phyloP scores from a whole-genome alignment of 1,140 invertebrate species.

The Archegozetes longisetosus region DNA sequence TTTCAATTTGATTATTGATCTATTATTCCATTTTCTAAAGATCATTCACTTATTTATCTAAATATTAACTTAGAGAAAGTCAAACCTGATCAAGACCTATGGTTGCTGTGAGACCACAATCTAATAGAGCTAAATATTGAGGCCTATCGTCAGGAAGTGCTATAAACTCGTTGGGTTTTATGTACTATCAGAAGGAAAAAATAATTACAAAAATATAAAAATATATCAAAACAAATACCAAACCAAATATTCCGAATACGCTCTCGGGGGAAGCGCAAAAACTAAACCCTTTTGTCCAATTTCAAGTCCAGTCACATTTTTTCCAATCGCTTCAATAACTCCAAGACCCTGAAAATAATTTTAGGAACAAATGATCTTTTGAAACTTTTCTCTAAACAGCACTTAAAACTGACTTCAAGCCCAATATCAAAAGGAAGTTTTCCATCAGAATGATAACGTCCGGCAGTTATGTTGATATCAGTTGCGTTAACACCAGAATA shows the following conservation, averaged over 20 bases:
- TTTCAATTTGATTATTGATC: no score
- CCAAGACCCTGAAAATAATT: conserved; percentile 1
- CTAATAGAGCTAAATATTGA: conserved; percentile 3
- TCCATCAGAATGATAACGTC: conserved; percentile 10
- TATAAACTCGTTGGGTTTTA: conserved; percentile 2
- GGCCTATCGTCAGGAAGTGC: conserved; percentile 3
- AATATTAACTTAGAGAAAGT: neutral
- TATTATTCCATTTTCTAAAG: no score
- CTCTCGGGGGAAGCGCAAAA: conserved; percentile 19
- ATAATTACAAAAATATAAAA: neutral
- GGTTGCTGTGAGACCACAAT: conserved; percentile 9
- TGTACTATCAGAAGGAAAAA: conserved; percentile 28
- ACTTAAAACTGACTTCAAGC: conserved; percentile 13
- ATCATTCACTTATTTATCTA: neutral
- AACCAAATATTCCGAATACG: conserved; percentile 12
- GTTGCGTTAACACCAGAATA: conserved; percentile 20
- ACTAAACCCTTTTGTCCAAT: conserved; percentile 25
- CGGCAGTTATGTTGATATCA: conserved; percentile 17
- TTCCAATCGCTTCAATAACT: conserved; percentile 13
- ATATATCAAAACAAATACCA: no score
- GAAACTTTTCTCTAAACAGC: neutral
- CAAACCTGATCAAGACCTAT: conserved; percentile 12
- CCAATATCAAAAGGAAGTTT: conserved; percentile 16
- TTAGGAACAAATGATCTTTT: neutral
- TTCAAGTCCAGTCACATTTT: conserved; percentile 5